Conservation (phyloP, 2,888 invertebrate genomes). For the Netelia fuscicornis region DNA sequence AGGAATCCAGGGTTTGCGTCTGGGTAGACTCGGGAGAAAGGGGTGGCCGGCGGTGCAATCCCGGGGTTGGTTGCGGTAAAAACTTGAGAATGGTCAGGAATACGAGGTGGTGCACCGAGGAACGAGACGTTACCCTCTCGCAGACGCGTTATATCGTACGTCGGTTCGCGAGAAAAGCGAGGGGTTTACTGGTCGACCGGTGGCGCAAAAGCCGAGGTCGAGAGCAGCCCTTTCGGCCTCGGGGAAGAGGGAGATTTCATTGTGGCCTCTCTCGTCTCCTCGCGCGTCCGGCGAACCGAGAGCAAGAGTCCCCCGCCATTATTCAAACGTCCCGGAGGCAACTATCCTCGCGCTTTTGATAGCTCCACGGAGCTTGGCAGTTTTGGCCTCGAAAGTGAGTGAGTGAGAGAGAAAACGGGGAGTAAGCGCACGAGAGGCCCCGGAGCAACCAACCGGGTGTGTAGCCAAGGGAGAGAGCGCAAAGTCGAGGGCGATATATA, state of each 20-base stretch:
- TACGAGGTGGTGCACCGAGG: slow-evolving; percentile 53
- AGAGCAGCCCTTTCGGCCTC: slow-evolving; percentile 74
- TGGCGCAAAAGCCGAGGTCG: slow-evolving; percentile 35
- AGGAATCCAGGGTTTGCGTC: slow-evolving; percentile 37
- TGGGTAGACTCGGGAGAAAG: slow-evolving; percentile 43
- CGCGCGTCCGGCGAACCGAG: slow-evolving; percentile 33
- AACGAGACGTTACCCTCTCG: slow-evolving; percentile 29
- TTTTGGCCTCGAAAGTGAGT: slow-evolving; percentile 65
- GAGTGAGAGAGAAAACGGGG: background rate
- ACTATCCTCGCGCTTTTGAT: slow-evolving; percentile 54
- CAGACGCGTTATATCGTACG: slow-evolving; percentile 49
- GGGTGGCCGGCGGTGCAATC: slow-evolving; percentile 49
- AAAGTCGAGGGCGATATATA: slow-evolving; percentile 8
- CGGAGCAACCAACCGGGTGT: slow-evolving; percentile 33
- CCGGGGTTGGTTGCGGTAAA: slow-evolving; percentile 46
- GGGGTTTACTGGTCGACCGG: slow-evolving; percentile 40
- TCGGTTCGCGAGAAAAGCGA: slow-evolving; percentile 63
- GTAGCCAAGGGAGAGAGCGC: slow-evolving; percentile 28
- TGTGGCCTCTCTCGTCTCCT: slow-evolving; percentile 64
- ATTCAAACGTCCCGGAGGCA: slow-evolving; percentile 75
- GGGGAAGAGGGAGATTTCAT: slow-evolving; percentile 66
- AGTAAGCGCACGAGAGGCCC: slow-evolving; percentile 56
- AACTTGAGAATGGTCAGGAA: slow-evolving; percentile 70
- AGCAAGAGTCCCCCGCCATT: slow-evolving; percentile 68
- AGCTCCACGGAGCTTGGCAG: slow-evolving; percentile 37